These are phyloP conservation scores for Phalacrocorax pelagicus DNA, from an alignment of 2,113 vertebrate genomes.

Conservation along the genomic window DNA sequence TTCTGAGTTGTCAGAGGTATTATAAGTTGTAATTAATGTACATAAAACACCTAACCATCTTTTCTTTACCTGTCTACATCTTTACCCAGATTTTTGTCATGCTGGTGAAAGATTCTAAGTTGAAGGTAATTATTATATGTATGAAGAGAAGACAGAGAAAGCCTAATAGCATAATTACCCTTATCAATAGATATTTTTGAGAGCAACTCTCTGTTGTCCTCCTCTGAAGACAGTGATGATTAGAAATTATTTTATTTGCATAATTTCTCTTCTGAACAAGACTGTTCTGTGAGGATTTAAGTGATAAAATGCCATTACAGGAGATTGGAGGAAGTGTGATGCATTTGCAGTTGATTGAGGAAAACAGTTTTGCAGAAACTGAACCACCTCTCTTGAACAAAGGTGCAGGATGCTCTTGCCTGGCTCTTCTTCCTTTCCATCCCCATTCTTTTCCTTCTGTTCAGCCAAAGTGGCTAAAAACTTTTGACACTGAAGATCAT, in stretches of 20 bases:
- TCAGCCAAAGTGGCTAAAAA: neutral
- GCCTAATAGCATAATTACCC: slow-evolving; percentile 20
- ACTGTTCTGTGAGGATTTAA: slow-evolving; percentile 56
- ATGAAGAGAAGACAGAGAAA: slow-evolving; percentile 21
- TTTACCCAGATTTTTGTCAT: neutral
- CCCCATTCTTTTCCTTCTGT: neutral
- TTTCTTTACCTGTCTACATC: slow-evolving; percentile 33
- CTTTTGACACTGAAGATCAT: neutral
- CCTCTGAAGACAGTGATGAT: slow-evolving; percentile 25
- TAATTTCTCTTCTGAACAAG: slow-evolving; percentile 10
- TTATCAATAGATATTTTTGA: slow-evolving; percentile 45
- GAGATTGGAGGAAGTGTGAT: neutral
- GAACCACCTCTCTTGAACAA: neutral
- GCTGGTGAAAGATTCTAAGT: neutral
- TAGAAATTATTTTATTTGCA: slow-evolving; percentile 22
- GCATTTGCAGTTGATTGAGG: neutral
- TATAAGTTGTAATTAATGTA: slow-evolving; percentile 16
- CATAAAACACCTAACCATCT: neutral
- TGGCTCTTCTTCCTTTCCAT: neutral
- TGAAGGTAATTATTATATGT: neutral
- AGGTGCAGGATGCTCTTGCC: neutral
- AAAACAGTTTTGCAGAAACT: neutral
- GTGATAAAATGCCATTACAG: neutral
- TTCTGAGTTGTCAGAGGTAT: neutral
- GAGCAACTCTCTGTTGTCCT: slow-evolving; percentile 4